Percentiles rank a stretch among this genome's conserved stretches.
Conservation (phyloP, 2,888 invertebrate species). For the Ormia ochracea region DNA sequence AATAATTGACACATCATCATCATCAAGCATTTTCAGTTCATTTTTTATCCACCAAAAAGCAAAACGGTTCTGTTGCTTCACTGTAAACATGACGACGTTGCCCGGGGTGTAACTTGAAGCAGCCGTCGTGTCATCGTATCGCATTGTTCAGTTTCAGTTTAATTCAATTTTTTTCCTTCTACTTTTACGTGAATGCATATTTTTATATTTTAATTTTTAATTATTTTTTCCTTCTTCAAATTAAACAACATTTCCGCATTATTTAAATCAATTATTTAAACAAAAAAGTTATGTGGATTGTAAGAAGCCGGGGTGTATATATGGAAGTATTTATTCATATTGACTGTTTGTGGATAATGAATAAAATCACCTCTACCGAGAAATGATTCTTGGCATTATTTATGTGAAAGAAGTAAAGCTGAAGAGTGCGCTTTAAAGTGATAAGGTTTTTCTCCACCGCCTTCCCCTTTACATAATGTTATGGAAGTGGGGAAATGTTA, state of each 20-base stretch:
- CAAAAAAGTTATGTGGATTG: background rate
- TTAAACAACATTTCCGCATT: conserved; percentile 58
- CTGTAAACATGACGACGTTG: background rate
- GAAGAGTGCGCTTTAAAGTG: background rate
- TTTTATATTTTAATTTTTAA: conserved; percentile 5
- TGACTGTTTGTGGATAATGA: conserved; percentile 28
- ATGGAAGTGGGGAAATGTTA: background rate
- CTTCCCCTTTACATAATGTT: too few species aligned
- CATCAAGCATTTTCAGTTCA: background rate
- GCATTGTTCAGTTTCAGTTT: conserved; percentile 41
- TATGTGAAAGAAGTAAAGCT: background rate
- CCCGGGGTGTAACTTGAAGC: background rate
- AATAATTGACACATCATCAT: conserved; percentile 48
- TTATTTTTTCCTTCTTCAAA: conserved; percentile 32
- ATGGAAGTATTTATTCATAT: background rate
- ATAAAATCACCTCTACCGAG: conserved; percentile 14
- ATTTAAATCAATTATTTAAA: conserved; percentile 36
- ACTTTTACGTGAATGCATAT: background rate
- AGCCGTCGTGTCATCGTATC: background rate
- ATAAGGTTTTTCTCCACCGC: background rate
- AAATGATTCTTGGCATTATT: conserved; percentile 1
- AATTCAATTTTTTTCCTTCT: background rate
- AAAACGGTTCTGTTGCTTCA: conserved; percentile 11
- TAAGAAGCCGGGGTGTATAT: background rate
- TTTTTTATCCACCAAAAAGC: conserved; percentile 4